Base-by-base conservation (phyloP, 2,888 invertebrate genomes). In the Osmoderma eremita region DNA sequence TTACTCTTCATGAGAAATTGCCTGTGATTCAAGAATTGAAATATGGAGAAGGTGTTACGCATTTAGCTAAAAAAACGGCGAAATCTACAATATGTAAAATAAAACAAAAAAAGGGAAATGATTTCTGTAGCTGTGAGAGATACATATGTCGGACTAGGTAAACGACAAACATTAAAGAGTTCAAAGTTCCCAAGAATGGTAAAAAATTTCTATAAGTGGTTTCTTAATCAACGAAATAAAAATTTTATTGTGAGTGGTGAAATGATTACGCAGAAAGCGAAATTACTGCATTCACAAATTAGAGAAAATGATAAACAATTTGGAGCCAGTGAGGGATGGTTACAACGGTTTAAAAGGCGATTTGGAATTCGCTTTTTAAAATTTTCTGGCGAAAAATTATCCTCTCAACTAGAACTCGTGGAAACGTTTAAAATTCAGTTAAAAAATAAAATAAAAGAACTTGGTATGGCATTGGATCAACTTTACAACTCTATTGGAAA, bases 321-420 rank as follows among this genome's bases (percentile, higher is more conserved):
- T 41, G 30, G 15, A 22, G 68, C 68, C 15, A 70, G 68, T 56
- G 63, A 67, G 15, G 66, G 66, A 3, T 68, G 68, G 68, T 42
- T 70, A 12, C 56, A 66, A 38, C 24, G 58, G 4, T 68, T 68
- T 42, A 68, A 68, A 66, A 39, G 48, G 15, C 15, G 68, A 22
- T 68, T 56, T 64, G 68, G 70, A 22, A 61, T 61, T 22, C 42
- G 68, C 5, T 36, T 62, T 15, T 36, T 69, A 30, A 50, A 41
- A 22, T 67, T 67, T 18, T 61, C 63, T 50, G 68, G 71, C 0
- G 71, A 69, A 50, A 69, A 71, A 63, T 49, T 71, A 15, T 67
- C 71, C 30, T 22, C 45, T 22, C 62, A 69, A 24, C 39, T 56
- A 49, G 63, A 70, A 63, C 22, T 66, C 12, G 50, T 69, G 6